These are phyloP conservation scores for Sycobia sp. DNA, from an alignment of 1,140 invertebrate genomes.

Conservation along the genomic window DNA sequence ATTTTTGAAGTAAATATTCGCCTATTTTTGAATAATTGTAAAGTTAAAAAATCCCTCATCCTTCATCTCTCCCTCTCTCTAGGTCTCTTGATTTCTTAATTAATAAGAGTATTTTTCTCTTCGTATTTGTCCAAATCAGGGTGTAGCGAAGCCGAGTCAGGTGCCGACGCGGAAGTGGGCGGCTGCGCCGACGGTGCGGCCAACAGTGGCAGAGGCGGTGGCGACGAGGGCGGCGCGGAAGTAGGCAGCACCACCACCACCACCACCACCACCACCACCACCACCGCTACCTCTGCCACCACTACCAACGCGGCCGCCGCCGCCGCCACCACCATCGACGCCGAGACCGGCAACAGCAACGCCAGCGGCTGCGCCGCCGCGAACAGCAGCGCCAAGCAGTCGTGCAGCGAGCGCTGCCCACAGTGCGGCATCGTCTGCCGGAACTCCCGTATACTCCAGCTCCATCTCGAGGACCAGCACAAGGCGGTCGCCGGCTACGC, in stretches of 20 bases:
- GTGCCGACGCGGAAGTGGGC: constrained; percentile 57
- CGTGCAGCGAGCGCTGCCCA: constrained; percentile 52
- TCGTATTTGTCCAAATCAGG: constrained; percentile 40
- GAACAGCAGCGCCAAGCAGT: constrained; percentile 35
- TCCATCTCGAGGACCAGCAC: constrained; percentile 58
- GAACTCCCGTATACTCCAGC: constrained; percentile 55
- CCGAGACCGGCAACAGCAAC: not conserved
- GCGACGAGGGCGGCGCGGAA: not conserved
- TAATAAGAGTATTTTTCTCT: too few relatives aligned
- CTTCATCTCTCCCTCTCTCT: too few relatives aligned
- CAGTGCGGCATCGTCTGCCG: constrained; percentile 58
- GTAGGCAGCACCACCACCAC: too few relatives aligned
- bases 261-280: too few relatives aligned
- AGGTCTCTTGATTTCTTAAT: too few relatives aligned
- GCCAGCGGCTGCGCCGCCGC: constrained; percentile 5
- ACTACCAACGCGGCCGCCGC: too few relatives aligned
- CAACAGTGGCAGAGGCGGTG: constrained; percentile 39
- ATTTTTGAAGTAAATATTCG: too few relatives aligned
- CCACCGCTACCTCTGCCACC: too few relatives aligned
- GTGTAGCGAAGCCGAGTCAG: constrained; percentile 59
- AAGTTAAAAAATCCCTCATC: too few relatives aligned
- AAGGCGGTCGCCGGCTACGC: constrained; percentile 50
- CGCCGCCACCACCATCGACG: too few relatives aligned
- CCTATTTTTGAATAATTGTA: too few relatives aligned
- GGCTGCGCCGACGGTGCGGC: constrained; percentile 53